A percentile compares a stretch with the other conserved stretches of the same genome.
Evolutionary conservation across 1,140 invertebrate genomes (phyloP).

Genomic region (Fopius arisanus): DNA sequence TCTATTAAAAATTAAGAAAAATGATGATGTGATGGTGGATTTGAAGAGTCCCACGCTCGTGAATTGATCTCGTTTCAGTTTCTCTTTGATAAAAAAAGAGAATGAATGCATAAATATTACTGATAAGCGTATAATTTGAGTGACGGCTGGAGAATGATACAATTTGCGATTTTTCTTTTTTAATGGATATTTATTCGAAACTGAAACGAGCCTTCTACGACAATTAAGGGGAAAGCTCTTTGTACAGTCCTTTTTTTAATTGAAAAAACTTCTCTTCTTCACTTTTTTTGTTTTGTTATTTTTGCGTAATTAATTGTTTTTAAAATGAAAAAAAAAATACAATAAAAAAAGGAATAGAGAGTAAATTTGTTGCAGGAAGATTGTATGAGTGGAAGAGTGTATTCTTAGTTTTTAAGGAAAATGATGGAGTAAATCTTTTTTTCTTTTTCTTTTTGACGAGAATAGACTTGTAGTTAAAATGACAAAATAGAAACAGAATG

Average conservation of each 20-base stretch:
- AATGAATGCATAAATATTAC: conserved; percentile 34
- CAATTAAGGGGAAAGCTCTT: conserved; percentile 4
- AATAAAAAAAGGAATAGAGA: conserved; percentile 30
- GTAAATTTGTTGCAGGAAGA: conserved; percentile 29
- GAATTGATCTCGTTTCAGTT: not conserved
- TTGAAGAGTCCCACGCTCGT: conserved; percentile 17
- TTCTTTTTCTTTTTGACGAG: not conserved
- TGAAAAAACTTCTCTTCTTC: conserved; percentile 27
- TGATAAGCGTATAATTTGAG: not conserved
- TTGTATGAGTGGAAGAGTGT: not conserved
- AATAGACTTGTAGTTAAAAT: not conserved
- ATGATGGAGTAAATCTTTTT: not conserved
- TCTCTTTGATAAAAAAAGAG: conserved; percentile 9
- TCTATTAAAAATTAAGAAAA: conserved; percentile 1
- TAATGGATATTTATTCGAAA: not conserved
- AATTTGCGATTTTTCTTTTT: conserved; percentile 33
- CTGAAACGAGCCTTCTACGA: not conserved
- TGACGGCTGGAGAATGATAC: not conserved
- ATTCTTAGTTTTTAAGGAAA: not conserved
- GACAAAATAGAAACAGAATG: not conserved
- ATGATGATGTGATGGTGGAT: conserved; percentile 8
- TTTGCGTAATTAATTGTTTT: not conserved
- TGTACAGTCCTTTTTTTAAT: conserved; percentile 35
- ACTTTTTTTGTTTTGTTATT: not conserved
- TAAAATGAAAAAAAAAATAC: conserved; percentile 24